phyloP scores from a whole-genome alignment of 2,113 vertebrate genomes.

The Clarias gariepinus region DNA sequence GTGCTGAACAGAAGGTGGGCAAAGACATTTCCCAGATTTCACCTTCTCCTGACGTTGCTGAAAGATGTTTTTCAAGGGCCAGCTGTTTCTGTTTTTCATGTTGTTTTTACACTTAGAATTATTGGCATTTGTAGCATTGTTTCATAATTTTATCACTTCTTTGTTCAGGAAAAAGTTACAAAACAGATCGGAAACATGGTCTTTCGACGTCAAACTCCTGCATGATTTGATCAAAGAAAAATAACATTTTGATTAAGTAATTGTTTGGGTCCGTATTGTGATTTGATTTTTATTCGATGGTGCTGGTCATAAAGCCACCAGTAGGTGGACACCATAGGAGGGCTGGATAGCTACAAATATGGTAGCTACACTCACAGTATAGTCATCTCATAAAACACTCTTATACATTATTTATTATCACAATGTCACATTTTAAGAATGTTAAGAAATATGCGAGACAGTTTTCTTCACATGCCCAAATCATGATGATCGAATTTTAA shows the following conservation, averaged over 20 bases:
- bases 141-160: neutral
- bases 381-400: neutral
- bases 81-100: neutral
- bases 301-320: neutral
- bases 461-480: neutral
- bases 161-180: no score
- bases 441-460: neutral
- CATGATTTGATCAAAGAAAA: no score
- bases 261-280: no score
- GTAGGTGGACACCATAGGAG: neutral
- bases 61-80: neutral
- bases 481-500: neutral
- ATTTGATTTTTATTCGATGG: no score
- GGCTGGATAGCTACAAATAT: neutral
- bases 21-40: conserved; percentile 10
- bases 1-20: neutral
- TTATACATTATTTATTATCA: neutral
- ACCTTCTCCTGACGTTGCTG: neutral
- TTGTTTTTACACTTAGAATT: neutral
- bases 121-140: neutral
- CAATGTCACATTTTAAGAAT: neutral
- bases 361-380: neutral
- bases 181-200: no score
- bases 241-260: no score
- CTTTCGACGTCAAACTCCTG: no score